Conservation (phyloP, 2,113 vertebrate species). For the Dasyornis broadbenti region DNA sequence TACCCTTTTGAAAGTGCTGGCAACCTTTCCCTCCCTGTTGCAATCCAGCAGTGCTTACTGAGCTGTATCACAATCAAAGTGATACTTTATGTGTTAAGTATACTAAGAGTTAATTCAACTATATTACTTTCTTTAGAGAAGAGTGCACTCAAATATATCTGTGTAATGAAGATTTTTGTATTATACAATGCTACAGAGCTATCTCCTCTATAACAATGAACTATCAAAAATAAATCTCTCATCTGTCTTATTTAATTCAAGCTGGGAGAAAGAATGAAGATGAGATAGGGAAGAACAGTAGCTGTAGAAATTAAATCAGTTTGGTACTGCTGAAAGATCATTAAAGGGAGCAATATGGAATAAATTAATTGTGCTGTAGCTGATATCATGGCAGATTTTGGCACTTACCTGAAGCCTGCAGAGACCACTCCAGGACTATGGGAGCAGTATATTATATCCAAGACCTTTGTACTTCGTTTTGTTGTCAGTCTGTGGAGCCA, state of each 20-base stretch:
- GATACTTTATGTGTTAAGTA: background rate
- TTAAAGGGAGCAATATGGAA: conserved; percentile 20
- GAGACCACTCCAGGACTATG: background rate
- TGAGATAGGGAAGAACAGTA: background rate
- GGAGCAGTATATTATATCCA: conserved; percentile 2
- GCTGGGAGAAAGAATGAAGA: conserved; percentile 21
- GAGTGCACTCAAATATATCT: background rate
- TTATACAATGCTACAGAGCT: background rate
- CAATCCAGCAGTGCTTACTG: background rate
- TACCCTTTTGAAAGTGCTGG: background rate
- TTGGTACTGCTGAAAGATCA: background rate
- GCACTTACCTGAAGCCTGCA: conserved; percentile 5
- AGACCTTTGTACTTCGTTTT: conserved; percentile 20
- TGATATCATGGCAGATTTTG: conserved; percentile 1
- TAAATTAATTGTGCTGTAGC: conserved; percentile 29
- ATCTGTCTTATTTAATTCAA: conserved; percentile 34
- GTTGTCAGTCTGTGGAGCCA: background rate
- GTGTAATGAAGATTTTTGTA: conserved; percentile 23
- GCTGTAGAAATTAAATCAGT: background rate
- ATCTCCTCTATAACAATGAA: background rate
- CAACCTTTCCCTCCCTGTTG: background rate
- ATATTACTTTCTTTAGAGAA: background rate
- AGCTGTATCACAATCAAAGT: background rate
- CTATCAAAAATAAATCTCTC: conserved; percentile 44
- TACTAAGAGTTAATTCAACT: conserved; percentile 27